These are phyloP conservation scores for Pogonus chalceus DNA, from an alignment of 1,140 invertebrate genomes.

Conservation along the genomic window DNA sequence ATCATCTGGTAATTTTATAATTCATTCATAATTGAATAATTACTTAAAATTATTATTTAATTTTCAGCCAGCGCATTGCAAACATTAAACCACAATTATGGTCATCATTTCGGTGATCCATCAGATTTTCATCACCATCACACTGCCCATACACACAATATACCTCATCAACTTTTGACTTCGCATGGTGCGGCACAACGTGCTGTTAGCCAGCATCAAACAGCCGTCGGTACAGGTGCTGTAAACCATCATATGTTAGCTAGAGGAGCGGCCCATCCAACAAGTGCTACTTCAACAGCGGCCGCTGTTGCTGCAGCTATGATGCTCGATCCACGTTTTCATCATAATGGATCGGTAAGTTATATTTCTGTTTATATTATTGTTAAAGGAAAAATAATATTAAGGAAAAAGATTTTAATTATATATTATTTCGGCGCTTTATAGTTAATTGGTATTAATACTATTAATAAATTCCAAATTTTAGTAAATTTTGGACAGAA, in stretches of 20 bases:
- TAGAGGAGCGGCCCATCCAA: constrained; percentile 13
- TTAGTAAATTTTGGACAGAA: no score
- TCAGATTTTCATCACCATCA: constrained; percentile 26
- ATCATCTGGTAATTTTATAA: constrained; percentile 10
- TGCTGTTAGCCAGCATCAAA: constrained; percentile 22
- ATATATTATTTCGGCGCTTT: constrained; percentile 10
- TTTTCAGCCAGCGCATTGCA: constrained; percentile 23
- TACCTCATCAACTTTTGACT: constrained; percentile 29
- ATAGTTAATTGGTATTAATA: constrained; percentile 6
- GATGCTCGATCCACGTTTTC: constrained; percentile 36
- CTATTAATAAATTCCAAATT: no score
- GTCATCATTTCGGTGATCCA: constrained; percentile 32
- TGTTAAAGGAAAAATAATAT: background rate
- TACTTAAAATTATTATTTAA: background rate
- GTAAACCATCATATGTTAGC: constrained; percentile 31
- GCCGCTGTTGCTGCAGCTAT: constrained; percentile 34
- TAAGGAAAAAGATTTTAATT: background rate
- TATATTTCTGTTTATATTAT: background rate
- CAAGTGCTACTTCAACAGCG: constrained; percentile 31
- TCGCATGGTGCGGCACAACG: constrained; percentile 27
- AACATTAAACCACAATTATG: constrained; percentile 26
- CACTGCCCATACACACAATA: constrained; percentile 23
- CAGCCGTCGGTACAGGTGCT: constrained; percentile 12
- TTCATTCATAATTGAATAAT: background rate
- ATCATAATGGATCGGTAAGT: constrained; percentile 31